These are phyloP conservation scores for Sminthopsis crassicaudata DNA, from an alignment of 2,113 vertebrate genomes.

Conservation along the genomic window DNA sequence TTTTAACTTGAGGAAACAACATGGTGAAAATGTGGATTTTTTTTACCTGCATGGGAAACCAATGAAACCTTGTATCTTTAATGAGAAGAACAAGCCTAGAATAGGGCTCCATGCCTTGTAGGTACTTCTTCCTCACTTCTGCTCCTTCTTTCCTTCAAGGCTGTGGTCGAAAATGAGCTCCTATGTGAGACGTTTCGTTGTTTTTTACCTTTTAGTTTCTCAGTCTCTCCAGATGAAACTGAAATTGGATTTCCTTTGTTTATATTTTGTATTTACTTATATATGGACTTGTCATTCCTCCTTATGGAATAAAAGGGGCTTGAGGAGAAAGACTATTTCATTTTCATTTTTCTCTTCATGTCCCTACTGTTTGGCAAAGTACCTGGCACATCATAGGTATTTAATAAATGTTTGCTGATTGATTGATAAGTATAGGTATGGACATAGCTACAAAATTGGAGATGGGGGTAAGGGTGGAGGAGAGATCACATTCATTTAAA, in stretches of 20 bases:
- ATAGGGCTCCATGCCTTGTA: not conserved
- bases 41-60: not conserved
- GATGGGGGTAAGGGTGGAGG: not conserved
- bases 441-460: not conserved
- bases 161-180: not conserved
- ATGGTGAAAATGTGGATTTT: not conserved
- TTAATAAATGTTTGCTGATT: not conserved
- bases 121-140: not conserved
- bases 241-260: not conserved
- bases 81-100: not conserved
- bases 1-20: not conserved
- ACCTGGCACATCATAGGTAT: not conserved
- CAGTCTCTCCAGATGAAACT: not conserved
- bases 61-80: not conserved
- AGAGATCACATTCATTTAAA: not conserved
- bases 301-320: not conserved
- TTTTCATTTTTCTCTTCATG: not conserved
- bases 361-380: not conserved
- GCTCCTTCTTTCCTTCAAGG: not conserved
- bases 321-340: not conserved
- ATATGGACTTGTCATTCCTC: not conserved
- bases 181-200: not conserved
- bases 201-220: not conserved
- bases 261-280: not conserved
- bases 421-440: not conserved